A percentile compares a stretch with the other conserved stretches of the same genome.
Evolutionary conservation across 2,888 invertebrate species (phyloP).

Genomic region (Nyleta sp.): DNA sequence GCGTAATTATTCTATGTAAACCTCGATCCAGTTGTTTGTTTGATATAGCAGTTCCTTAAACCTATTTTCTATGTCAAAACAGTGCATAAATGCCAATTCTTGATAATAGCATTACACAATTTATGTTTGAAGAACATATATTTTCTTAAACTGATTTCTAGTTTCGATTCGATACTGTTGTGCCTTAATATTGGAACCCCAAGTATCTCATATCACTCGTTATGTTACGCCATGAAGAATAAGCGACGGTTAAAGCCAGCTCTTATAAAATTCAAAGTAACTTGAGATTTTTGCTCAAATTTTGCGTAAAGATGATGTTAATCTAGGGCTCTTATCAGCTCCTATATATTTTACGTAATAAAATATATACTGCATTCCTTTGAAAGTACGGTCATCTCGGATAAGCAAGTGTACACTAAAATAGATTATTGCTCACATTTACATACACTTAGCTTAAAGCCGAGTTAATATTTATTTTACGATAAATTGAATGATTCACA

Average conservation of each 20-base stretch:
- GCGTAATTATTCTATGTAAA: too few relatives aligned
- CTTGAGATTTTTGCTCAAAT: conserved; percentile 23
- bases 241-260: conserved; percentile 5
- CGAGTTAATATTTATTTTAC: conserved; percentile 57
- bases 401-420: conserved; percentile 43
- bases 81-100: too few relatives aligned
- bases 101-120: too few relatives aligned
- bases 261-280: conserved; percentile 25
- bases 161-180: too few relatives aligned
- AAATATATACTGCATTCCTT: conserved; percentile 47
- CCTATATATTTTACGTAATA: conserved; percentile 32
- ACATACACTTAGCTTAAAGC: conserved; percentile 43
- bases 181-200: too few relatives aligned
- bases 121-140: too few relatives aligned
- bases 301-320: conserved; percentile 27
- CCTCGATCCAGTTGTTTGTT: too few relatives aligned
- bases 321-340: conserved; percentile 38
- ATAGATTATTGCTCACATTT: conserved; percentile 54
- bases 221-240: conserved; percentile 14
- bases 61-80: too few relatives aligned
- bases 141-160: too few relatives aligned
- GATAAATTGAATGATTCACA: conserved; percentile 57
- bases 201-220: too few relatives aligned
- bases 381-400: conserved; percentile 35
- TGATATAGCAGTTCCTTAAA: too few relatives aligned